phyloP scores from a whole-genome alignment of 2,888 invertebrate genomes.

The Idaea aversata region DNA sequence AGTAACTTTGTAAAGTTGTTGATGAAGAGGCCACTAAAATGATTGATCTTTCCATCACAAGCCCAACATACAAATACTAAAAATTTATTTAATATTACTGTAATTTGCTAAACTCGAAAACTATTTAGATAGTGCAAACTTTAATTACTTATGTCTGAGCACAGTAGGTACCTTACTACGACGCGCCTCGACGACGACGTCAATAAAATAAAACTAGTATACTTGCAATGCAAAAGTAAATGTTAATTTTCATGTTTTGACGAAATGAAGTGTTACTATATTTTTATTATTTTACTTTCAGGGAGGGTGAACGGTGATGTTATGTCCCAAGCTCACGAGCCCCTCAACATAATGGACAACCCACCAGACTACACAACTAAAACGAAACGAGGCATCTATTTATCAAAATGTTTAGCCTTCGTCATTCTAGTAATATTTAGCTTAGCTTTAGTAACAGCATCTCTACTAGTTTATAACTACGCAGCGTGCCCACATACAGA shows the following conservation, averaged over 20 bases:
- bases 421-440: conserved; percentile 83
- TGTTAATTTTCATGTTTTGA: neutral
- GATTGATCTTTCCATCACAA: neutral
- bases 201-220: no score
- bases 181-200: no score
- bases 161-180: no score
- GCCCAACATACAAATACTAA: no score
- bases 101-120: no score
- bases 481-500: conserved; percentile 82
- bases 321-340: conserved; percentile 74
- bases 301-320: conserved; percentile 71
- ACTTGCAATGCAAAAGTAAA: neutral
- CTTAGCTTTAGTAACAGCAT: conserved; percentile 84
- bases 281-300: conserved; percentile 40
- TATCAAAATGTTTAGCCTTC: conserved; percentile 83
- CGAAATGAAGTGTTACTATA: neutral
- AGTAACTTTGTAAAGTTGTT: neutral
- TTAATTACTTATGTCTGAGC: no score
- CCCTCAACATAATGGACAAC: conserved; percentile 81
- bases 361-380: conserved; percentile 83
- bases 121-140: no score
- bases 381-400: conserved; percentile 80
- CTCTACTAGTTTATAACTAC: conserved; percentile 88
- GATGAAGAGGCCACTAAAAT: neutral
- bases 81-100: no score